A percentile compares a stretch with the other conserved stretches of the same genome.
Evolutionary conservation across 2,888 invertebrate genomes (phyloP).

Genomic region (Trachelus tabidus): DNA sequence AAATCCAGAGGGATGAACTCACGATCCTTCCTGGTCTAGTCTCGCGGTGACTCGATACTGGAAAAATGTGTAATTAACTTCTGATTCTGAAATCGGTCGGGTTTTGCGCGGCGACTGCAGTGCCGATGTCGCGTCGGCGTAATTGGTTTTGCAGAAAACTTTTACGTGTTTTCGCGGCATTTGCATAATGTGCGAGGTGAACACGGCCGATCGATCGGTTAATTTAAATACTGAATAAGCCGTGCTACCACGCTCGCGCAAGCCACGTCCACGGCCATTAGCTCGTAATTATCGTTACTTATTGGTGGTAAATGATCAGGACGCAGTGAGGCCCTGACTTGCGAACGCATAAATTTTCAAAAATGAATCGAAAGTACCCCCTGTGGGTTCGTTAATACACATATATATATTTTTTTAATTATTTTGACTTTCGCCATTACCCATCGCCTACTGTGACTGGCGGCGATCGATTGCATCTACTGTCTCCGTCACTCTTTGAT

Average conservation of each 20-base stretch:
- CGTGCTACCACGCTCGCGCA: constrained; percentile 31
- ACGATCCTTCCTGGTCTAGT: background rate
- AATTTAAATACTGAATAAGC: constrained; percentile 63
- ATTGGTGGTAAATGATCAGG: constrained; percentile 48
- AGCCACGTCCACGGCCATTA: constrained; percentile 47
- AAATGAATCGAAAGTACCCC: constrained; percentile 31
- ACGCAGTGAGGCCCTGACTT: background rate
- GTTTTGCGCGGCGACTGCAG: constrained; percentile 12
- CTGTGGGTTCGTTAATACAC: background rate
- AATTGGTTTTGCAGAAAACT: constrained; percentile 63
- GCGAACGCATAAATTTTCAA: constrained; percentile 43
- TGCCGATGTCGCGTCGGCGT: constrained; percentile 59
- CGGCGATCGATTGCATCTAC: background rate
- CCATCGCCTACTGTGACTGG: background rate
- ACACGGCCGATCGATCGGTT: constrained; percentile 63
- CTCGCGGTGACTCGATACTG: constrained; percentile 44
- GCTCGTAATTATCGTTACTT: constrained; percentile 64
- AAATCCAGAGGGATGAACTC: background rate
- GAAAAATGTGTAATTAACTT: constrained; percentile 60
- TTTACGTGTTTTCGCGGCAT: constrained; percentile 61
- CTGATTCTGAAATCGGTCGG: constrained; percentile 13
- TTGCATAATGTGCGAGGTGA: constrained; percentile 63
- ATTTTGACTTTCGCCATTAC: constrained; percentile 14
- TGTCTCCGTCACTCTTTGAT: background rate
- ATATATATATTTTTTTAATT: constrained; percentile 17